Conservation (phyloP, 2,888 invertebrate species). For the Zaprionus obscuricornis region DNA sequence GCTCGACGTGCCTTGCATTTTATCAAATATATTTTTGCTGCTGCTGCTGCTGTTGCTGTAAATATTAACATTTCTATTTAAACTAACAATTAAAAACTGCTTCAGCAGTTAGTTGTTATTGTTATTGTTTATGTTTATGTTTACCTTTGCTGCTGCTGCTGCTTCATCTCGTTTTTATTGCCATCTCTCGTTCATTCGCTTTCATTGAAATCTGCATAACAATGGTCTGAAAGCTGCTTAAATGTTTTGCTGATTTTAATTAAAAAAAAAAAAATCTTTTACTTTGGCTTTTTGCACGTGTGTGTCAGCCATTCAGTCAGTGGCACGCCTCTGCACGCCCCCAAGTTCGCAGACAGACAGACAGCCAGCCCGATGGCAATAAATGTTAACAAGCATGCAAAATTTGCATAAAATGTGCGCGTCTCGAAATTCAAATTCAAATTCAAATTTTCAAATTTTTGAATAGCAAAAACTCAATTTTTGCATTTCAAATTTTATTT, state of each 20-base stretch:
- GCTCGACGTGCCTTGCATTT: too few species aligned
- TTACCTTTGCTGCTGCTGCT: background rate
- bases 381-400: conserved; percentile 71
- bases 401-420: conserved; percentile 68
- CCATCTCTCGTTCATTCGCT: background rate
- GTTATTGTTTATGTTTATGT: background rate
- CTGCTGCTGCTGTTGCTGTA: too few species aligned
- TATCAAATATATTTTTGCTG: too few species aligned
- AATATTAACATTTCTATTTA: too few species aligned
- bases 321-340: conserved; percentile 12
- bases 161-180: too few species aligned
- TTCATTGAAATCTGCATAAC: conserved; percentile 33
- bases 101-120: conserved; percentile 31
- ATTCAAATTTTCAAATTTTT: conserved; percentile 41
- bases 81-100: conserved; percentile 7
- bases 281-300: conserved; percentile 36
- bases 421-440: conserved; percentile 32
- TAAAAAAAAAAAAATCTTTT: conserved; percentile 57
- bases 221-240: conserved; percentile 49
- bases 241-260: conserved; percentile 47
- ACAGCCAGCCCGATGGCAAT: conserved; percentile 43
- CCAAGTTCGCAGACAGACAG: conserved; percentile 13
- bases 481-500: conserved; percentile 45
- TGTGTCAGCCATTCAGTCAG: conserved; percentile 1
- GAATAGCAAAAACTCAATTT: conserved; percentile 53